A percentile compares a stretch with the other conserved stretches of the same genome.
These are phyloP conservation scores for Caiman crocodilus DNA, from an alignment of 2,797 vertebrate genomes.

Conservation along the genomic window DNA sequence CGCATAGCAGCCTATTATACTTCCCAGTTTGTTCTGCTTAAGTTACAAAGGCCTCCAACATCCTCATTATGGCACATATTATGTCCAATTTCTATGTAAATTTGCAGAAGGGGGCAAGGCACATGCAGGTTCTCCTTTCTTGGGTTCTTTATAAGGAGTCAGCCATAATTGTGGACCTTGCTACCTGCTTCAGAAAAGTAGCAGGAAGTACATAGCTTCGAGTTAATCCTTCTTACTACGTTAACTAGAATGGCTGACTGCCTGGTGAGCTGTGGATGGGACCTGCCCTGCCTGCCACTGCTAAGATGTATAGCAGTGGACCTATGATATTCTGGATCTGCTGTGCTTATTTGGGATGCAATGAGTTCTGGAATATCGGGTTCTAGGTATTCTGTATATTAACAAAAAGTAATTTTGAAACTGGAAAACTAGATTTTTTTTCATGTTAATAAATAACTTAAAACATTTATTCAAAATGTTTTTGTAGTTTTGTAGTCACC, in stretches of 20 bases:
- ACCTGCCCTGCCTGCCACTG: neutral
- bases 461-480: neutral
- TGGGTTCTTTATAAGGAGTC: constrained; percentile 1
- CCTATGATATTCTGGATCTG: neutral
- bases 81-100: constrained; percentile 16
- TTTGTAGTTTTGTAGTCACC: neutral
- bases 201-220: constrained; percentile 3
- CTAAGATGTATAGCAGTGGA: neutral
- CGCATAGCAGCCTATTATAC: neutral
- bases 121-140: constrained; percentile 11
- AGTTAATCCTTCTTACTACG: neutral
- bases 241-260: neutral
- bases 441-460: neutral
- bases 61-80: constrained; percentile 15
- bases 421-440: neutral
- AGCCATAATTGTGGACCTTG: constrained; percentile 11
- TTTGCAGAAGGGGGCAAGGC: neutral
- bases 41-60: constrained; percentile 30
- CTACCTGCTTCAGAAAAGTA: neutral
- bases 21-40: constrained; percentile 40
- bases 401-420: neutral
- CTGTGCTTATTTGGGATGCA: neutral
- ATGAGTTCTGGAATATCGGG: neutral
- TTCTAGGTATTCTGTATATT: neutral
- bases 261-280: neutral